phyloP scores from a whole-genome alignment of 1,140 invertebrate genomes.

The Kradibia gibbosae region DNA sequence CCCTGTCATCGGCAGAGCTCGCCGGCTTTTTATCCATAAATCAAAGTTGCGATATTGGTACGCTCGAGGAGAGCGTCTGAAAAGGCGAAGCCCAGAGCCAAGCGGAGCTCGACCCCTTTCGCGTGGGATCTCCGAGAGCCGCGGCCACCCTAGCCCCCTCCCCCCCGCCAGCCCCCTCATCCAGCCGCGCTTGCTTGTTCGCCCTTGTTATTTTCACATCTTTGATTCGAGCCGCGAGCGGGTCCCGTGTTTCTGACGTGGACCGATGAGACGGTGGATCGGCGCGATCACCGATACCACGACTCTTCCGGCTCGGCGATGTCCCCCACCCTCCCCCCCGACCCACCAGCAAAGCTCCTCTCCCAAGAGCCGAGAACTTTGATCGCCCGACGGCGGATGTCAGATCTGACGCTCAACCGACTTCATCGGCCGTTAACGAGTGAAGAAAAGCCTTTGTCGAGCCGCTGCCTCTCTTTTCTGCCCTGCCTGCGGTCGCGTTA shows the following conservation, averaged over 20 bases:
- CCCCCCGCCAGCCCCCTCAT: background rate
- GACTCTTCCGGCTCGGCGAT: background rate
- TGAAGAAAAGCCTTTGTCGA: too few relatives aligned
- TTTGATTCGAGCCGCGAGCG: conserved; percentile 61
- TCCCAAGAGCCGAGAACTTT: conserved; percentile 19
- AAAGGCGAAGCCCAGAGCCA: conserved; percentile 47
- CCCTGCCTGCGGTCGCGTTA: too few relatives aligned
- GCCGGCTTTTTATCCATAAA: conserved; percentile 56
- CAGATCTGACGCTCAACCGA: background rate
- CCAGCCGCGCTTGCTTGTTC: background rate
- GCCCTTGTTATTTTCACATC: conserved; percentile 63
- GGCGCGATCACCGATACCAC: background rate
- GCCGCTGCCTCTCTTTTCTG: too few relatives aligned
- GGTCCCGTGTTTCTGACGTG: conserved; percentile 62
- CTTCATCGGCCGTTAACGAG: background rate
- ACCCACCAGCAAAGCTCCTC: conserved; percentile 18
- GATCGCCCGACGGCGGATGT: conserved; percentile 36
- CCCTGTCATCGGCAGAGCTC: conserved; percentile 56
- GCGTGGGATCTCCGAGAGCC: conserved; percentile 44
- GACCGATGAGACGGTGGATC: conserved; percentile 60
- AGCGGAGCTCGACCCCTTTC: conserved; percentile 50
- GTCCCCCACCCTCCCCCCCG: background rate
- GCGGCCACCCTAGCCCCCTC: too few relatives aligned
- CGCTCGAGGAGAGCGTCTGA: conserved; percentile 50
- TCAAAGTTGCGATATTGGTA: conserved; percentile 52